Conservation (phyloP, 2,888 invertebrate species). For the Lepidocyrtinus sp. region DNA sequence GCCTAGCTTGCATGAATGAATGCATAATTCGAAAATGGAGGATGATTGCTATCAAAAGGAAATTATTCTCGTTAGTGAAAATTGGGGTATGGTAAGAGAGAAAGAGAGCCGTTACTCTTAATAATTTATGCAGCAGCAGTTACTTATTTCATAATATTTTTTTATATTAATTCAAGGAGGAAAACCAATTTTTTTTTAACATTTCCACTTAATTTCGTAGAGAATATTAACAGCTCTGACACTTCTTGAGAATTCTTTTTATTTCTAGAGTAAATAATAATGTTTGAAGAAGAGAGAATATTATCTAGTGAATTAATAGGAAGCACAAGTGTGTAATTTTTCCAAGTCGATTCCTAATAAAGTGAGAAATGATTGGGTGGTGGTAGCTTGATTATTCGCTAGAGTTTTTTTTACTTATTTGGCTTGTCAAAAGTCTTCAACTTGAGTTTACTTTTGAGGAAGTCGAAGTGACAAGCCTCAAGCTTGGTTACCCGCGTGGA, state of each 20-base stretch:
- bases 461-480: conserved; percentile 2
- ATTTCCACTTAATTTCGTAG: background rate
- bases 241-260: background rate
- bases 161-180: conserved; percentile 15
- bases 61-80: conserved; percentile 33
- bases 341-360: conserved; percentile 12
- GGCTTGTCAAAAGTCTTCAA: conserved; percentile 42
- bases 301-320: background rate
- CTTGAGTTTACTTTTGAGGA: background rate
- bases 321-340: conserved; percentile 12
- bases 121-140: conserved; percentile 32
- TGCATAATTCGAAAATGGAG: conserved; percentile 36
- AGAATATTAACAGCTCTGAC: background rate
- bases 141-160: conserved; percentile 27
- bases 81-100: background rate
- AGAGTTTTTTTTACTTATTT: conserved; percentile 14
- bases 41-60: conserved; percentile 44
- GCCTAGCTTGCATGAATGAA: conserved; percentile 31
- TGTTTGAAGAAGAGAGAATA: conserved; percentile 17
- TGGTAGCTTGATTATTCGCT: conserved; percentile 38
- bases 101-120: conserved; percentile 22
- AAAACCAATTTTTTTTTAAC: background rate
- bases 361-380: conserved; percentile 30
- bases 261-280: background rate
- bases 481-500: conserved; percentile 17